Conservation (phyloP, 1,140 invertebrate species). For the Brachionus calyciflorus region DNA sequence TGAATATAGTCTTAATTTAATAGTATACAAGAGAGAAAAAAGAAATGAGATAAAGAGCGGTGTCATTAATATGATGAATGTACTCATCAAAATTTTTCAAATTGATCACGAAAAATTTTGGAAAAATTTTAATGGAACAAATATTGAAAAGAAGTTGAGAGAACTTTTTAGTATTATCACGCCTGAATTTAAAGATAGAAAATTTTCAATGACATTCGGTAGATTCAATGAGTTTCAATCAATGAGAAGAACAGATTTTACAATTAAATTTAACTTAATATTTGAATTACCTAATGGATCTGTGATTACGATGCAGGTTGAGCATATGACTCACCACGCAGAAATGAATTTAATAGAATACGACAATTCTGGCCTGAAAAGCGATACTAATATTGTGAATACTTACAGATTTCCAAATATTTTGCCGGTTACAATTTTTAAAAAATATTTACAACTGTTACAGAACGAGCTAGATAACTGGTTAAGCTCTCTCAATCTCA, state of each 20-base stretch:
- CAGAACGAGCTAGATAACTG: neutral
- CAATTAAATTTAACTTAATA: constrained; percentile 1
- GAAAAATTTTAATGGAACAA: neutral
- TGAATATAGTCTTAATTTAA: neutral
- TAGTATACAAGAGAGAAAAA: constrained; percentile 37
- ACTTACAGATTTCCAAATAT: neutral
- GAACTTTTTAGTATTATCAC: constrained; percentile 11
- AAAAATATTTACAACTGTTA: constrained; percentile 14
- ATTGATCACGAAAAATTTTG: constrained; percentile 17
- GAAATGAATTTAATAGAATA: constrained; percentile 35
- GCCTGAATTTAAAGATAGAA: constrained; percentile 13
- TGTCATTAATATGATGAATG: constrained; percentile 43
- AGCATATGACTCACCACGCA: neutral
- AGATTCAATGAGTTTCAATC: constrained; percentile 15
- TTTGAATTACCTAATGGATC: neutral
- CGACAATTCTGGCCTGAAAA: neutral
- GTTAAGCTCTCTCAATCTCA: too few species aligned
- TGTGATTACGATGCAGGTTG: neutral
- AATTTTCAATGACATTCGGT: too few species aligned
- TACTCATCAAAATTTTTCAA: constrained; percentile 33
- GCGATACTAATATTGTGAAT: neutral
- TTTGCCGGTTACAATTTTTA: neutral
- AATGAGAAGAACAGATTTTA: constrained; percentile 14
- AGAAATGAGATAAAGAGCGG: constrained; percentile 46
- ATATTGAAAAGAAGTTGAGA: neutral